phyloP scores from a whole-genome alignment of 2,113 vertebrate species.

The Polyodon spathula region DNA sequence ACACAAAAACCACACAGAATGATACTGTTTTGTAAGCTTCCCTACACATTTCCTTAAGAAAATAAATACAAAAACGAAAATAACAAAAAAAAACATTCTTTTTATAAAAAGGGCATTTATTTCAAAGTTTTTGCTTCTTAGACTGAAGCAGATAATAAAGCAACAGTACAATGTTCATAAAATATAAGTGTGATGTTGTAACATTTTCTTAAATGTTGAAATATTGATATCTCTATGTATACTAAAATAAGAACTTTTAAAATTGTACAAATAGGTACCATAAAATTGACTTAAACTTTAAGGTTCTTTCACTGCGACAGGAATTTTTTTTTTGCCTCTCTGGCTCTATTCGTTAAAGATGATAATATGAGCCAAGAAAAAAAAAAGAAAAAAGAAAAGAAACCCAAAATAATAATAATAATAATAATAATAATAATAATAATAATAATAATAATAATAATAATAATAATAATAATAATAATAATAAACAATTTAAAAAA shows the following conservation, averaged over 20 bases:
- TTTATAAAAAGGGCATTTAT: slow-evolving; percentile 85
- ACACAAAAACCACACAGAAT: too few species aligned
- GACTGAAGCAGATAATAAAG: slow-evolving; percentile 99
- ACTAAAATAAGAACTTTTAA: slow-evolving; percentile 99
- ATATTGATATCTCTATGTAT: slow-evolving; percentile 98
- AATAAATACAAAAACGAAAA: slow-evolving; percentile 13
- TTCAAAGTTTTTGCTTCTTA: slow-evolving; percentile 94
- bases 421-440: neutral
- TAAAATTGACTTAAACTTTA: slow-evolving; percentile 98
- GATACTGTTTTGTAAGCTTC: too few species aligned
- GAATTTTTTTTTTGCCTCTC: slow-evolving; percentile 71
- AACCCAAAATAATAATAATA: neutral
- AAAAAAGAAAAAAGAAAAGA: slow-evolving; percentile 19
- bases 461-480: slow-evolving; percentile 46
- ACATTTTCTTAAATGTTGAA: slow-evolving; percentile 95
- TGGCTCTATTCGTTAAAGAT: slow-evolving; percentile 79
- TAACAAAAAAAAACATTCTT: slow-evolving; percentile 54
- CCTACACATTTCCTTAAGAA: slow-evolving; percentile 11
- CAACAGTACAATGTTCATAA: slow-evolving; percentile 99
- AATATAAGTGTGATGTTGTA: slow-evolving; percentile 99
- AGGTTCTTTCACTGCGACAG: slow-evolving; percentile 83
- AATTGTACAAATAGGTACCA: slow-evolving; percentile 99
- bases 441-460: slow-evolving; percentile 27
- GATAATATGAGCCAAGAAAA: slow-evolving; percentile 68
- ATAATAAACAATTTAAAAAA: slow-evolving; percentile 72